These are phyloP conservation scores for Choristoneura fumiferana DNA, from an alignment of 1,140 invertebrate species.

Conservation along the genomic window DNA sequence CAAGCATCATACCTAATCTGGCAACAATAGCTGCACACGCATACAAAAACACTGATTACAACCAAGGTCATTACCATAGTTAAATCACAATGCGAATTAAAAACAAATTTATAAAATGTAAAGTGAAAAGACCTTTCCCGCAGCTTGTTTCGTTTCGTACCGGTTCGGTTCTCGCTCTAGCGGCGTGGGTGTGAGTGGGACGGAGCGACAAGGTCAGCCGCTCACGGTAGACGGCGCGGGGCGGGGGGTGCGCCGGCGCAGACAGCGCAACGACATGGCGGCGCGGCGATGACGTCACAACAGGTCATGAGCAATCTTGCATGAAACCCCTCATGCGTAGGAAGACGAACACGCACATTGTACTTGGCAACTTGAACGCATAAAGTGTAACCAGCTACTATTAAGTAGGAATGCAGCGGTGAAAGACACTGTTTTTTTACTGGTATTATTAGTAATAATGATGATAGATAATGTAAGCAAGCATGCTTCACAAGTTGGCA, in stretches of 20 bases:
- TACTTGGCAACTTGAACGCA: constrained; percentile 18
- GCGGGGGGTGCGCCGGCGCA: constrained; percentile 53
- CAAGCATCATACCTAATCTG: not conserved
- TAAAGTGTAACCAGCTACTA: constrained; percentile 38
- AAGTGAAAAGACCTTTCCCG: constrained; percentile 62
- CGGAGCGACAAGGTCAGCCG: constrained; percentile 69
- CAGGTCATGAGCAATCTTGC: constrained; percentile 39
- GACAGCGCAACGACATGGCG: constrained; percentile 60
- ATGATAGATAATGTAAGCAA: not conserved
- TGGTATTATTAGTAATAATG: not conserved
- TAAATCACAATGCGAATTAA: constrained; percentile 61
- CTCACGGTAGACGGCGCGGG: constrained; percentile 61
- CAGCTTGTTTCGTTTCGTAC: constrained; percentile 58
- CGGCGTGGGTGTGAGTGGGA: constrained; percentile 43
- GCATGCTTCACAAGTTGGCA: too few relatives aligned
- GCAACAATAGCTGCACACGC: not conserved
- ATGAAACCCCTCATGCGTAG: constrained; percentile 60
- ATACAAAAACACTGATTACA: not conserved
- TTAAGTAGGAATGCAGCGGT: constrained; percentile 3
- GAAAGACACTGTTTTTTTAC: constrained; percentile 7
- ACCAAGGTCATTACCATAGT: constrained; percentile 63
- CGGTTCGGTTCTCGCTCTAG: constrained; percentile 39
- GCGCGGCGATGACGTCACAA: constrained; percentile 61
- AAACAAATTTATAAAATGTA: constrained; percentile 66
- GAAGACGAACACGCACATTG: constrained; percentile 48